Evolutionary conservation across 1,140 invertebrate species (phyloP), one percentile per base, ranked within the genome.

Genomic region (Drosophila athabasca): DNA sequence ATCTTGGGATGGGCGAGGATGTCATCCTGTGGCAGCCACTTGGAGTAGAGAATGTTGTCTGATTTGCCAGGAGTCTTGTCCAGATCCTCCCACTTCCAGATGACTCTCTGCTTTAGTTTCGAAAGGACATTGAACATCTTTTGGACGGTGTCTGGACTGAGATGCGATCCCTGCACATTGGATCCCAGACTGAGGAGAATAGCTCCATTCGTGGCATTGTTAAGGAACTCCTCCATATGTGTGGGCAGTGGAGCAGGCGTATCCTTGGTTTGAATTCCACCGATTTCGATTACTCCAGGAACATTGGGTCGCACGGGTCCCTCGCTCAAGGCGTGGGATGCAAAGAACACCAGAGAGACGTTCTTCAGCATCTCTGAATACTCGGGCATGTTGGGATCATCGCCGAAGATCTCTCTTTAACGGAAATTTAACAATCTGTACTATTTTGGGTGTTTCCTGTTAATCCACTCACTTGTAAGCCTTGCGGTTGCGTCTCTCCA

Each of bases 21-120:
- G 75, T 95, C 95, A 61, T 93, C 94, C 79, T 96, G 95, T 0
- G 95, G 95, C 4, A 95, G 73, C 95, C 95, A 96, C 59, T 94
- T 94, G 44, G 90, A 91, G 2, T 94, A 84, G 58, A 94, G 91
- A 0, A 96, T 91, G 91, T 96, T 96, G 0, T 88, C 57, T 0
- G 94, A 92, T 54, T 93, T 92, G 5, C 91, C 90, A 1, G 77
- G 77, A 94, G 26, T 95, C 92, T 81, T 93, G 93, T 77, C 94
- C 8, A 72, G 54, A 93, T 76, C 65, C 31, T 78, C 74, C 84
- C 92, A 94, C 90, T 95, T 95, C 94, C 94, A 94, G 15, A 95
- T 66, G 3, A 94, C 91, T 60, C 90, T 91, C 55, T 93, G 92
- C 24, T 92, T 92, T 0, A 94, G 62, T 62, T 91, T 90, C 1